phyloP scores from a whole-genome alignment of 1,140 invertebrate species.

The Lordiphosa collinella region DNA sequence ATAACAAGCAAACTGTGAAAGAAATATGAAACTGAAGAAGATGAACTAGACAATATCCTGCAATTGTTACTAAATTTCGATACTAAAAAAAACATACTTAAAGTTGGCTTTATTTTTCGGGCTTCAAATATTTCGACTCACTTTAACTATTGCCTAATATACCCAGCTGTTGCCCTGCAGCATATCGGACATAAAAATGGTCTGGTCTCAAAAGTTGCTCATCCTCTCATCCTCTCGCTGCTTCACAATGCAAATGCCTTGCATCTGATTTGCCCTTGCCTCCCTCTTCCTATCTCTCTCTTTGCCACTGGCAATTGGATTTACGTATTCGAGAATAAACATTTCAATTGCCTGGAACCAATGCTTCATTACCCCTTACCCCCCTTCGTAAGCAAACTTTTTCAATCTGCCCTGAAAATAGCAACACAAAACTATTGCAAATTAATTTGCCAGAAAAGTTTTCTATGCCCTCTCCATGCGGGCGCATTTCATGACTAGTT shows the following conservation, averaged over 20 bases:
- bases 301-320: slow-evolving; percentile 56
- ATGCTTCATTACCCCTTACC: slow-evolving; percentile 57
- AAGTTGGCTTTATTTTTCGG: no score
- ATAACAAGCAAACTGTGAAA: slow-evolving; percentile 8
- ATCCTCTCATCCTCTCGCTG: slow-evolving; percentile 27
- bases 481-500: slow-evolving; percentile 24
- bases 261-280: slow-evolving; percentile 18
- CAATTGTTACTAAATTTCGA: no score
- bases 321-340: slow-evolving; percentile 68
- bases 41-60: not conserved
- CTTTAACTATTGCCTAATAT: no score
- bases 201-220: slow-evolving; percentile 15
- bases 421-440: slow-evolving; percentile 45
- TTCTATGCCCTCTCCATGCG: not conserved
- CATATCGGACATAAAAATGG: not conserved
- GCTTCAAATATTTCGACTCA: no score
- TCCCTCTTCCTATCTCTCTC: not conserved
- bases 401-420: slow-evolving; percentile 46
- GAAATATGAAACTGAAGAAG: not conserved
- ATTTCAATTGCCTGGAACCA: slow-evolving; percentile 62
- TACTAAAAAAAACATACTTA: no score
- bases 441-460: slow-evolving; percentile 54
- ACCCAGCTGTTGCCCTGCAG: no score
- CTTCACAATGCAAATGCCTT: slow-evolving; percentile 32
- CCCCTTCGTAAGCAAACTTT: slow-evolving; percentile 46